Evolutionary conservation across 2,113 vertebrate species (phyloP).

Genomic region (Myodes glareolus): DNA sequence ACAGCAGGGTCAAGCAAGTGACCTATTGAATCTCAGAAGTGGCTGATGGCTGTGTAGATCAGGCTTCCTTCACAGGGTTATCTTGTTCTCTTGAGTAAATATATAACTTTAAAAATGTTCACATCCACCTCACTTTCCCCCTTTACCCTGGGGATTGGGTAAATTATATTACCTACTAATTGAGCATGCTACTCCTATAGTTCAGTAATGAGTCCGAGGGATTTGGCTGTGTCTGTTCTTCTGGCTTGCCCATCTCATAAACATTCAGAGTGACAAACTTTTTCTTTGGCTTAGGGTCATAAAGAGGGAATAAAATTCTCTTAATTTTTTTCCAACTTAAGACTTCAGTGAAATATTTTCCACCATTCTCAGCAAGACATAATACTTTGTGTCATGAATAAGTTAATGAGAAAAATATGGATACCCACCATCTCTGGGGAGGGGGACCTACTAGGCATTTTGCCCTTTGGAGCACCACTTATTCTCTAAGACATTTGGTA

Average conservation of each 20-base stretch:
- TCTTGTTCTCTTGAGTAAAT: constrained; percentile 44
- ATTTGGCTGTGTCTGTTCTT: constrained; percentile 68
- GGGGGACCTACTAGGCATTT: constrained; percentile 47
- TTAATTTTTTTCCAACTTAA: constrained; percentile 78
- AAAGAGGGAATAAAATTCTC: constrained; percentile 65
- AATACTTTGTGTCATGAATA: constrained; percentile 73
- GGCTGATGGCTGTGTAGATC: constrained; percentile 47
- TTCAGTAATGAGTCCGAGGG: constrained; percentile 77
- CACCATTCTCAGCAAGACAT: constrained; percentile 77
- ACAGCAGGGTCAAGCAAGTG: constrained; percentile 64
- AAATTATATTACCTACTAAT: constrained; percentile 72
- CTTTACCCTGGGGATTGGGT: constrained; percentile 9
- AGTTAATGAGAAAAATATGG: constrained; percentile 80
- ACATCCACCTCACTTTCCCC: not conserved
- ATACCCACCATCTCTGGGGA: constrained; percentile 26
- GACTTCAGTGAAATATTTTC: constrained; percentile 80
- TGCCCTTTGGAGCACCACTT: constrained; percentile 30
- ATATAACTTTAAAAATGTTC: constrained; percentile 63
- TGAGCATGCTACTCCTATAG: constrained; percentile 36
- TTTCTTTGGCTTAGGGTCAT: constrained; percentile 78
- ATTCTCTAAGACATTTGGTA: constrained; percentile 1
- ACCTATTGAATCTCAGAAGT: constrained; percentile 51
- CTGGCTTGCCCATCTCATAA: constrained; percentile 76
- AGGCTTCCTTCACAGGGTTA: constrained; percentile 53
- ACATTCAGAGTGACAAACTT: constrained; percentile 80